phyloP scores from a whole-genome alignment of 2,113 vertebrate genomes.

The Erythrocercus mccallii region DNA sequence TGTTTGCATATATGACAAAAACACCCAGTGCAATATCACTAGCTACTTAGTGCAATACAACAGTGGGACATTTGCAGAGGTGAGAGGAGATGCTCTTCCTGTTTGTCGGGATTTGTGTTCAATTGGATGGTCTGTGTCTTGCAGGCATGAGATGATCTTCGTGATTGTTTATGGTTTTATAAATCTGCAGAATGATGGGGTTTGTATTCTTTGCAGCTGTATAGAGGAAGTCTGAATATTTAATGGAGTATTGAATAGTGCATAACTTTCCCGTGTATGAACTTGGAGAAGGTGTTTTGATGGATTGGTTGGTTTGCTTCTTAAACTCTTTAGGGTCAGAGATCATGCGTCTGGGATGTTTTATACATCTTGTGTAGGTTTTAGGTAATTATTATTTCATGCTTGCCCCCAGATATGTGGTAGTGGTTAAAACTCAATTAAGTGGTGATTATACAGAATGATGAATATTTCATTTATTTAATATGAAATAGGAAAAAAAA shows the following conservation, averaged over 20 bases:
- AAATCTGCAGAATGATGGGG: not conserved
- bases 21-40: too few species aligned
- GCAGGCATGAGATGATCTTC: not conserved
- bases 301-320: not conserved
- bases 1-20: too few species aligned
- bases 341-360: not conserved
- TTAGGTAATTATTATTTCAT: conserved; percentile 18
- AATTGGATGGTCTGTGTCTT: not conserved
- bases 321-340: not conserved
- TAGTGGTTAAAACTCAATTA: conserved; percentile 22
- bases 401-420: not conserved
- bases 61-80: not conserved
- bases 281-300: not conserved
- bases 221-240: not conserved
- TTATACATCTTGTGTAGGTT: not conserved
- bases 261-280: not conserved
- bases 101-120: not conserved
- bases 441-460: not conserved
- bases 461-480: conserved; percentile 22
- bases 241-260: not conserved
- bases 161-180: not conserved
- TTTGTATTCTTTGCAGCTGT: not conserved
- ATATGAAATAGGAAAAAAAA: not conserved
- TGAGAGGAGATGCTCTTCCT: not conserved
- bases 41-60: too few species aligned